Conservation (phyloP, 64 coral and sea anemone species). For the Porites australiensis region DNA sequence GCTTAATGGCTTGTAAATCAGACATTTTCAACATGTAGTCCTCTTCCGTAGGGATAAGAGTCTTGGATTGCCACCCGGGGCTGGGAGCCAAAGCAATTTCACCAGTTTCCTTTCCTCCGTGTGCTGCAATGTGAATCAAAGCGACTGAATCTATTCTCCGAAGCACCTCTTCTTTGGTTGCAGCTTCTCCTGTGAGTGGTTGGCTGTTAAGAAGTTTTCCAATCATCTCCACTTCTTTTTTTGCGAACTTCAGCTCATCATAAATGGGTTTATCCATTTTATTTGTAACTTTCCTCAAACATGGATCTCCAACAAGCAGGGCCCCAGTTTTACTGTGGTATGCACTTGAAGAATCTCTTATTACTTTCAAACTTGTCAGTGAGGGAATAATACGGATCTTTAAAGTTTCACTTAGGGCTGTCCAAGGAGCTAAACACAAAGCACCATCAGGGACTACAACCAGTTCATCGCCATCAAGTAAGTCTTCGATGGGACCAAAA, state of each 20-base stretch:
- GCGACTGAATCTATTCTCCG: not conserved
- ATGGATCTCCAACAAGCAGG: constrained; percentile 36
- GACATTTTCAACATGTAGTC: constrained; percentile 48
- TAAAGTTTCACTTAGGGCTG: constrained; percentile 1
- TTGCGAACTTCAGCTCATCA: not conserved
- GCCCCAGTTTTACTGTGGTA: constrained; percentile 10
- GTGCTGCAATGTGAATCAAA: constrained; percentile 27
- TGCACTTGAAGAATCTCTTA: not conserved
- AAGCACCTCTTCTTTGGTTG: constrained; percentile 18
- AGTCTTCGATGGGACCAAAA: not conserved
- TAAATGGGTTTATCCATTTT: not conserved
- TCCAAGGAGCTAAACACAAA: constrained; percentile 41
- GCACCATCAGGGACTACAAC: constrained; percentile 53
- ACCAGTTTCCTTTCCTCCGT: not conserved
- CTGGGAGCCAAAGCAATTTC: not conserved
- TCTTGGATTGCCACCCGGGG: not conserved
- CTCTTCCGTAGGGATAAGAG: not conserved
- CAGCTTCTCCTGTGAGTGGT: not conserved
- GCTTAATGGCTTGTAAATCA: constrained; percentile 18
- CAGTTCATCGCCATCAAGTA: constrained; percentile 38
- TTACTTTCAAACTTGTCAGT: constrained; percentile 9
- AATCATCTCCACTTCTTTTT: constrained; percentile 8
- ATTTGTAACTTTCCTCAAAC: not conserved
- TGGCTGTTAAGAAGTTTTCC: not conserved
- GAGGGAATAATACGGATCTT: constrained; percentile 29